Evolutionary conservation across 2,797 vertebrate genomes (phyloP), one percentile per base, ranked within the genome.

Genomic region (Scolopax bukidnonensis): DNA sequence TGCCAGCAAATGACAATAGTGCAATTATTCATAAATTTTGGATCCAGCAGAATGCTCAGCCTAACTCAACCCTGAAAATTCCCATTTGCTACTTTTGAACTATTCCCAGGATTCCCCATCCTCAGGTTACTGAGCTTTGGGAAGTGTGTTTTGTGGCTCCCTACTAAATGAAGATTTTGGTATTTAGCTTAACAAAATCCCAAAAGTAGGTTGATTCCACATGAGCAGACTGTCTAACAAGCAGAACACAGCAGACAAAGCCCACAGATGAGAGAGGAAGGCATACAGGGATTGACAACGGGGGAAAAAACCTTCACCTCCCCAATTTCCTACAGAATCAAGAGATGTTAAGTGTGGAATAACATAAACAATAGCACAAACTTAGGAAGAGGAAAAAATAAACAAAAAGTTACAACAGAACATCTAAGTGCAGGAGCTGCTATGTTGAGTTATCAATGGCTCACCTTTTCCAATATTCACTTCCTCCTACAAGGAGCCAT

Each of bases 381-480:
- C 17, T 65, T 47, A 51, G 5, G 28, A 83, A 82, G n/a, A 82
- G 25, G 12, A 45, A 27, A 77, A 87, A 63, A 48, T 3, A 10
- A 57, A 84, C n/a, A 4, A 63, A 83, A 94, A 90, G 24, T 36
- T 79, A 73, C 30, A 28, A 19, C 17, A 67, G 23, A 76, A 95
- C 51, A 57, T 63, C 0, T 32, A 67, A 84, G 36, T 6, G 9
- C 28, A 77, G 33, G 23, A 87, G 40, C 47, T 60, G 48, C n/a
- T 80, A 19, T 0, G 0, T 0, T 48, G 12, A 56, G 18, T 36
- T 65, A 63, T 9, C 12, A 36, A 38, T 3, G 11, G 30, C 17
- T 85, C 40, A 68, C 41, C 48, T 64, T 76, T 80, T 68, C 84
- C 61, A 43, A 10, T 28, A 63, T 40, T 41, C 47, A 82, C 6